Percentiles rank a stretch among this genome's conserved stretches.
Evolutionary conservation across 2,888 invertebrate genomes (phyloP).

Genomic region (Drosophila antonietae): DNA sequence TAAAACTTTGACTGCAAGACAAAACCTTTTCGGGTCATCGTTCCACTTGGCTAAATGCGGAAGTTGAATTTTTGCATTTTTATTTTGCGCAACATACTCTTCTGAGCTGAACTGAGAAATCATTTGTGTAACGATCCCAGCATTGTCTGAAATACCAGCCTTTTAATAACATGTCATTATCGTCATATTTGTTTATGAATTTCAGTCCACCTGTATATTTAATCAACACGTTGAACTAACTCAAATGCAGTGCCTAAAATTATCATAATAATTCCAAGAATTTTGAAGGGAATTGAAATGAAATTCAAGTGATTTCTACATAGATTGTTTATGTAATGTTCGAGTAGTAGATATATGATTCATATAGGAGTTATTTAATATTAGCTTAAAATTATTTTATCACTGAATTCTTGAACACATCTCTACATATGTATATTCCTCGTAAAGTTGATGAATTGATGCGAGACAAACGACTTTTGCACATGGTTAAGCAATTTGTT

Average conservation of each 20-base stretch:
- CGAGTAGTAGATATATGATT: not conserved
- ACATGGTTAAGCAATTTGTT: slow-evolving; percentile 28
- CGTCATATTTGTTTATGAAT: slow-evolving; percentile 74
- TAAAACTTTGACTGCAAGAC: slow-evolving; percentile 38
- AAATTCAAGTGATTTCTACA: slow-evolving; percentile 3
- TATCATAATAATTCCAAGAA: slow-evolving; percentile 30
- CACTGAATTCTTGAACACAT: not conserved
- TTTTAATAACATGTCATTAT: slow-evolving; percentile 81
- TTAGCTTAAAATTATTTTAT: not conserved
- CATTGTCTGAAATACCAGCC: slow-evolving; percentile 62
- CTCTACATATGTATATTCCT: not conserved
- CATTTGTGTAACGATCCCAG: slow-evolving; percentile 54
- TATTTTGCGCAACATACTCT: slow-evolving; percentile 24
- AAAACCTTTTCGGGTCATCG: slow-evolving; percentile 53
- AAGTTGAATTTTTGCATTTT: slow-evolving; percentile 60
- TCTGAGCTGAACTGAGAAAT: slow-evolving; percentile 35
- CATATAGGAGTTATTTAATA: not conserved
- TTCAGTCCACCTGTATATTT: slow-evolving; percentile 48
- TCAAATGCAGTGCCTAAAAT: slow-evolving; percentile 17
- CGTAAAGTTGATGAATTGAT: not conserved
- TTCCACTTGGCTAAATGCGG: slow-evolving; percentile 80
- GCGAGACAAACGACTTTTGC: slow-evolving; percentile 29
- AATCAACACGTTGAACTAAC: slow-evolving; percentile 24
- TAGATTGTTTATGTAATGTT: not conserved
- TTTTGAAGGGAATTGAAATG: not conserved